Percentiles rank a stretch among this genome's conserved stretches.
phyloP scores from a whole-genome alignment of 2,113 vertebrate species.

The Muntiacus muntjak region DNA sequence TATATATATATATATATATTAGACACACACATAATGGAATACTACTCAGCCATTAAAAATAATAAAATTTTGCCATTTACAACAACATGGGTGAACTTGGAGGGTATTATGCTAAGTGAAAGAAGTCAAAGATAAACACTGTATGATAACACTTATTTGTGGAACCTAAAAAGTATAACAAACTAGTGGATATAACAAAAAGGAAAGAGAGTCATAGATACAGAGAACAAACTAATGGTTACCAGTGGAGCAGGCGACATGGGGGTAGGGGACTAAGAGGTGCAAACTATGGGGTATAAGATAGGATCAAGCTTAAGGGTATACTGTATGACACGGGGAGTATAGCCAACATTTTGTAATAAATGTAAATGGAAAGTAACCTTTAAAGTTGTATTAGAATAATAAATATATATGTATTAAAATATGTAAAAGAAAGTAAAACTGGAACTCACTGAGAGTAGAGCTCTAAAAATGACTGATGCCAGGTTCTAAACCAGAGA shows the following conservation, averaged over 20 bases:
- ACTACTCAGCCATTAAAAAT: not conserved
- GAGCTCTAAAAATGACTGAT: not conserved
- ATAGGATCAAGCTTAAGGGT: not conserved
- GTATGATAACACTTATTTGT: not conserved
- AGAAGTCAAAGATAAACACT: not conserved
- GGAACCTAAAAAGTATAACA: not conserved
- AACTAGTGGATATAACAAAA: not conserved
- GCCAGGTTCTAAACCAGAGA: not conserved
- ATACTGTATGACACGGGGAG: not conserved
- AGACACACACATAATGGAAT: not conserved
- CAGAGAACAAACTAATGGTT: not conserved
- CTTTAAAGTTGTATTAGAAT: not conserved
- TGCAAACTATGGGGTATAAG: not conserved
- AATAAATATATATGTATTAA: not conserved
- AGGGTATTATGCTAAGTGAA: not conserved
- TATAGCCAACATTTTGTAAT: not conserved
- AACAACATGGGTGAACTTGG: not conserved
- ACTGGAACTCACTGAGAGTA: not conserved
- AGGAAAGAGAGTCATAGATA: not conserved
- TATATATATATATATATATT: not conserved
- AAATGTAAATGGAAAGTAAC: not conserved
- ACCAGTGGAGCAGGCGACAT: fast-evolving
- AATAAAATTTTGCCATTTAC: not conserved
- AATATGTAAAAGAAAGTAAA: not conserved
- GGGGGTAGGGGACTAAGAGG: not conserved